phyloP scores from a whole-genome alignment of 2,797 vertebrate species.

The Acrocephalus scirpaceus region DNA sequence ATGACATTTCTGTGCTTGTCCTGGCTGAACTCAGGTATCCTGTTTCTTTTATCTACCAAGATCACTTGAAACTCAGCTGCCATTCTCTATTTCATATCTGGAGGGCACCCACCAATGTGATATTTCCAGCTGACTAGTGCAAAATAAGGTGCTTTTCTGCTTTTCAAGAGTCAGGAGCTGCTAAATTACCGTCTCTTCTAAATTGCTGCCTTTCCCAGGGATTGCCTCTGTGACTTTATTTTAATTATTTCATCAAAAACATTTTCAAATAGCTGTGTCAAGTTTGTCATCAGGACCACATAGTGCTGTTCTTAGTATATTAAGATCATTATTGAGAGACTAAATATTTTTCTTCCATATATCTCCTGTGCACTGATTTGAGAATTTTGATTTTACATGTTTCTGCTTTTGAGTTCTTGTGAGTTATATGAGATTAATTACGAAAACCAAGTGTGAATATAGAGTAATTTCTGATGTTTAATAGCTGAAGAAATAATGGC shows the following conservation, averaged over 20 bases:
- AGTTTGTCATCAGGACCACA: not conserved
- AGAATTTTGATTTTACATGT: not conserved
- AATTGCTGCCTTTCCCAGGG: not conserved
- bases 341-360: not conserved
- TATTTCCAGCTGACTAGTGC: not conserved
- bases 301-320: not conserved
- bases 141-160: not conserved
- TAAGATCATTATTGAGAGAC: not conserved
- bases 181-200: not conserved
- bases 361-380: not conserved
- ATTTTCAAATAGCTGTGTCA: not conserved
- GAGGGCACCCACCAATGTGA: not conserved
- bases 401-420: not conserved
- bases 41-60: not conserved
- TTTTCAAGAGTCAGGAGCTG: not conserved
- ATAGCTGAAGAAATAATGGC: not conserved
- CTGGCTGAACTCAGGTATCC: not conserved
- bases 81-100: not conserved
- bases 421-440: not conserved
- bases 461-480: not conserved
- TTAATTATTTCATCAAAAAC: not conserved
- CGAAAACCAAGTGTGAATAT: not conserved
- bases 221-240: not conserved
- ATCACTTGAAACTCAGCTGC: not conserved
- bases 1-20: not conserved